Base-by-base conservation (phyloP, 2,797 vertebrate species). In the Acipenser oxyrinchus region DNA sequence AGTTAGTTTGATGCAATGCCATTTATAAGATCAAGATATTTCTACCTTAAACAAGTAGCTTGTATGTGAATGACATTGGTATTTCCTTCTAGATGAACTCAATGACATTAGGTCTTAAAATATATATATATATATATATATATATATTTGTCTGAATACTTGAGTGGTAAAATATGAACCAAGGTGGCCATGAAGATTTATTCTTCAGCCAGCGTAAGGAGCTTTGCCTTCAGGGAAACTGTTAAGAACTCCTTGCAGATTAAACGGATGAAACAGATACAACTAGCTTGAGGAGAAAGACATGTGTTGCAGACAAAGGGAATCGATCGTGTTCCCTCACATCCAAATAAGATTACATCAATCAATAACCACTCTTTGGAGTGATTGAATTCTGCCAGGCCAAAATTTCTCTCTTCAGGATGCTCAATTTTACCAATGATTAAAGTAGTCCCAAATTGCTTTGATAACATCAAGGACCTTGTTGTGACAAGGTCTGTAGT, bases 381-480 rank as follows among this genome's bases (percentile, higher is more conserved):
- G 78, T 87, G 84, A 89, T 86, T 89, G 86, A 87, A 90, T 84
- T 90, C 80, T 81, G 87, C 84, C 64, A 72, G 61, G 64, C 55
- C 69, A 63, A 70, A 12, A 69, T 75, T 81, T 79, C 65, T 78
- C 70, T 72, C 80, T 64, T 80, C 73, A 76, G 63, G 67, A 81
- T 78, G 79, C 82, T 88, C 84, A 86, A 84, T 90, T 87, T 86
- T 88, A 75, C 83, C 87, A 85, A 62, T 91, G 89, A 93, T 91
- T 92, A 91, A 90, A 92, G 87, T 79, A 66, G 78, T 72, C 73
- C 78, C 82, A 86, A 91, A 91, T 89, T 88, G 77, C 80, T 84
- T 86, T 73, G 82, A 92, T 93, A 91, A 78, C 82, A 88, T 92
- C 86, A 89, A 88, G 87, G 85, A 85, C 85, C 83, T 91, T 92